Base-by-base conservation (phyloP, 2,113 vertebrate genomes). In the Camelus bactrianus region DNA sequence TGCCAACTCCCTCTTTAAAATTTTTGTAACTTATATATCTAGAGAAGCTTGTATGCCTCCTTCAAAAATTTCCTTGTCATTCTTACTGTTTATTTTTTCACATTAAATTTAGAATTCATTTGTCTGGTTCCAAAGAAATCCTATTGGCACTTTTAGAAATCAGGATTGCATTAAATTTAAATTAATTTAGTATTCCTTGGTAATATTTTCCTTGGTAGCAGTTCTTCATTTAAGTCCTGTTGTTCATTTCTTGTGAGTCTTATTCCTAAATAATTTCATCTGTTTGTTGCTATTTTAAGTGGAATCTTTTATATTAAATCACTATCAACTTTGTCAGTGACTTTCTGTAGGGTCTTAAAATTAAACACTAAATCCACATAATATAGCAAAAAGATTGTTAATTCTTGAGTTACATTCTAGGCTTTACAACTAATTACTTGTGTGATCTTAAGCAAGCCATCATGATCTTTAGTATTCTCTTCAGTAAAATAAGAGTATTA, bases 241-340 rank as follows among this genome's bases (percentile, higher is more conserved):
- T 12, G 38, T 42, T 42, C 7, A 5, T 62, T 88, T 79, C 38
- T 69, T 76, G 15, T 93, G 87, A 19, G 54, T 11, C 19, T 62
- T 72, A 16, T 87, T 79, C 62, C 62, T 93, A 20, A 87, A 16
- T 79, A 38, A 48, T 58, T 64, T 28, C 6, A 15, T 70, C 32
- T 70, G 13, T 80, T 86, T 86, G 70, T 56, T 93, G 92, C 62
- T 91, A 5, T 90, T 76, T 89, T 64, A 85, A 76, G 10, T 92
- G 35, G 48, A 22, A 24, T 46, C 14, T 65, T 92, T 81, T 84
- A 46, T 28, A n/a, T 69, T 67, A 72, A 65, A 76, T 85, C 28
- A 67, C 22, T 48, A 2, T 86, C 28, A 77, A 9, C 62, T 65
- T 93, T 67, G 67, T 64, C 56, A 64, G 69, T 54, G 46, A 64